Percentiles rank a stretch among this genome's conserved stretches.
Evolutionary conservation across 2,113 vertebrate genomes (phyloP).

Genomic region (Prietella phreatophila): DNA sequence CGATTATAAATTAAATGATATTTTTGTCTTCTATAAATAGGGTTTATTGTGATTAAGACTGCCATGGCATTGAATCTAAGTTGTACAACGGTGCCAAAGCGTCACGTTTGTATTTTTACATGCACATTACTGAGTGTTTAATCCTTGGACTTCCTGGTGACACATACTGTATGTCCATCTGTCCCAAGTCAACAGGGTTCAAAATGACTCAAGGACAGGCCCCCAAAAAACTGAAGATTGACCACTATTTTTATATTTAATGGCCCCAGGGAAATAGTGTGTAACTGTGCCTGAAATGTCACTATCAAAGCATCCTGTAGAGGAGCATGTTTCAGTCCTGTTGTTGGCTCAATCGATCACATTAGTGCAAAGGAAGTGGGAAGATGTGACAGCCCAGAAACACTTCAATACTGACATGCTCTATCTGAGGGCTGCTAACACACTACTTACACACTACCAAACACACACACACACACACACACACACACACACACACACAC

Average conservation of each 20-base stretch:
- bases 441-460: conserved; percentile 55
- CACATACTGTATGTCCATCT: conserved; percentile 66
- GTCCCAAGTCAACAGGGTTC: conserved; percentile 66
- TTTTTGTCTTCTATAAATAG: not conserved
- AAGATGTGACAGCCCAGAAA: conserved; percentile 67
- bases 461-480: conserved; percentile 26
- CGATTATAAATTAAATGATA: not conserved
- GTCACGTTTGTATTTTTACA: conserved; percentile 67
- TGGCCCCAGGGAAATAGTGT: conserved; percentile 59
- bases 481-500: conserved; percentile 21
- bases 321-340: conserved; percentile 61
- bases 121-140: conserved; percentile 65
- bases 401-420: conserved; percentile 69
- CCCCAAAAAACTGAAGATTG: conserved; percentile 57
- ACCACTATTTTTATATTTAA: conserved; percentile 66
- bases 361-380: conserved; percentile 68
- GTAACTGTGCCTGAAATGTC: conserved; percentile 73
- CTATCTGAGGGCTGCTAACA: conserved; percentile 62
- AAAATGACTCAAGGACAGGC: conserved; percentile 64
- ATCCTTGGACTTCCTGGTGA: conserved; percentile 66
- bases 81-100: conserved; percentile 68
- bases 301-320: conserved; percentile 64
- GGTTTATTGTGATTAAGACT: not conserved
- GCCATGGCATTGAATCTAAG: conserved; percentile 62
- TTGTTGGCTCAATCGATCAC: conserved; percentile 64